Base-by-base conservation (phyloP, 2,113 vertebrate genomes). In the Ammospiza caudacuta region DNA sequence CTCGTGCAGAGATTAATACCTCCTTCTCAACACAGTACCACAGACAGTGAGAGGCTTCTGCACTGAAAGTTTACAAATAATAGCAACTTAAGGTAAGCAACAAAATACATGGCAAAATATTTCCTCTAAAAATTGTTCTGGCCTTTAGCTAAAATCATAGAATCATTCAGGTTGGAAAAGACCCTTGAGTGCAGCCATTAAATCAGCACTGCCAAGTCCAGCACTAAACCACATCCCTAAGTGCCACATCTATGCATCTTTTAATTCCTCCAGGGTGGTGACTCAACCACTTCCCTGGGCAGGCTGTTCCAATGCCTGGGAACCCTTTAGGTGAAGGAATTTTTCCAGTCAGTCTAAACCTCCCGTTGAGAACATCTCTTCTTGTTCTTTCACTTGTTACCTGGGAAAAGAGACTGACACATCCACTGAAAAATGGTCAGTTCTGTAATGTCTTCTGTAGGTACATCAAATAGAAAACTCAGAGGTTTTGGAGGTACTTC, bases 241-340 rank as follows among this genome's bases (percentile, higher is more conserved):
- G 9, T 2, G 5, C 12, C 55, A 77, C 16, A 19, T 79, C 33
- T 33, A 31, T 2, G 4, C 0, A 1, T 33, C 41, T 80, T 64
- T 62, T 28, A 63, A 37, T 39, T 52, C 33, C 37, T 67, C 24
- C n/a, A 54, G 21, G 39, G 31, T 29, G 23, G 44, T 51, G 76
- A 51, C 47, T 73, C 75, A 37, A 17, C 15, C 22, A 4, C 22
- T 54, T 87, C 58, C 33, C 52, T 54, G 59, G 17, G n/a, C 35
- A 87, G 51, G 37, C n/a, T 59, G 28, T 55, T 70, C 55, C 37
- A 67, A 0, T 33, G 67, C 9, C 58, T 67, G 43, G 33, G 4
- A 78, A 29, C 28, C 9, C 25, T 67, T 52, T 17, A 7, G 1
- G 43, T 18, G 25, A 87, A 91, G 15, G 61, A 37, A 4, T 67